These are phyloP conservation scores for Archilochus colubris DNA, from an alignment of 2,113 vertebrate species.

Conservation along the genomic window DNA sequence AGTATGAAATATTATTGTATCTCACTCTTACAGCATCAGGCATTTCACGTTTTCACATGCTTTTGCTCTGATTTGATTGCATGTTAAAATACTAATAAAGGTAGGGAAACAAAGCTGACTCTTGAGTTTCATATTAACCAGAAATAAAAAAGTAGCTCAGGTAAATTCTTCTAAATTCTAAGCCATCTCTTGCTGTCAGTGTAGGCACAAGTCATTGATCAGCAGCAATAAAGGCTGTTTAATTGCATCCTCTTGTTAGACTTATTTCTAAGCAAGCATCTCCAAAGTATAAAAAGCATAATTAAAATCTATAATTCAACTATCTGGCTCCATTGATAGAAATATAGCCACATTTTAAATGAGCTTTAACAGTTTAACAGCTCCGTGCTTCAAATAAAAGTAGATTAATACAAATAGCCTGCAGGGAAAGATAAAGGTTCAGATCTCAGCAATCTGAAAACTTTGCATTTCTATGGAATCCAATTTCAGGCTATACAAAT, in stretches of 20 bases:
- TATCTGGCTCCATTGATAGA: constrained; percentile 29
- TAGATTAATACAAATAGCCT: constrained; percentile 62
- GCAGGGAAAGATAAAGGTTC: constrained; percentile 58
- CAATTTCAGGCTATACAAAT: constrained; percentile 60
- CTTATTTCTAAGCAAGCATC: constrained; percentile 40
- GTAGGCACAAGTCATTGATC: background rate
- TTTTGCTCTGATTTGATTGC: background rate
- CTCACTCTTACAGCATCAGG: background rate
- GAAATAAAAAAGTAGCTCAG: background rate
- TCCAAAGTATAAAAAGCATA: constrained; percentile 26
- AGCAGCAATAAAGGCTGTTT: constrained; percentile 13
- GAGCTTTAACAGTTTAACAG: constrained; percentile 51
- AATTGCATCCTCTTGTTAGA: background rate
- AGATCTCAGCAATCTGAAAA: constrained; percentile 55
- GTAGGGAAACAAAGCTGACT: background rate
- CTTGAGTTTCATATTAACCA: background rate
- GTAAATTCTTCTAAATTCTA: background rate
- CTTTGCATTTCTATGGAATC: constrained; percentile 61
- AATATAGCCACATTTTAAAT: constrained; percentile 36
- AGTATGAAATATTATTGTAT: background rate
- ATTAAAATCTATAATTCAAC: constrained; percentile 54
- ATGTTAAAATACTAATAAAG: background rate
- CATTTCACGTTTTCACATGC: background rate
- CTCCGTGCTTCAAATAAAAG: constrained; percentile 53
- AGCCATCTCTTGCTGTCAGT: background rate